Evolutionary conservation across 2,113 vertebrate genomes (phyloP), one percentile per base, ranked within the genome.

Genomic region (Peucedramus taeniatus): DNA sequence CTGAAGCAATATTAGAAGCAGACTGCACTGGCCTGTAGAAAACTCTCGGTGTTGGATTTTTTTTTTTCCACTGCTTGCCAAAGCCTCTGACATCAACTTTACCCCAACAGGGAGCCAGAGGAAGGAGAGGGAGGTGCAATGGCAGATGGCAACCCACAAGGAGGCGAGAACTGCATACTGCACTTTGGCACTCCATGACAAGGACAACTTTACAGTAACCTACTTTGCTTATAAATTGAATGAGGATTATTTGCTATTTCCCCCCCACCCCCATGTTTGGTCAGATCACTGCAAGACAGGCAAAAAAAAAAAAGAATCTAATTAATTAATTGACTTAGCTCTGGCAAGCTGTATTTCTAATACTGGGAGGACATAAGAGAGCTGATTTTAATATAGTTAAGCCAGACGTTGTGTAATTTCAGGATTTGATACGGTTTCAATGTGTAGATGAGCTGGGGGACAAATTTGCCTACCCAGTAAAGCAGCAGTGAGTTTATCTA

Each of bases 141-240:
- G 88, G 85, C 96, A 96, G 96, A 97, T 95, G 96, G 96, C 65
- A 86, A 78, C 93, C 76, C 96, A 89, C 77, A 83, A 63, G 96
- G 96, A 95, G 93, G 94, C 3, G 14, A 96, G 92, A 93, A 88
- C 65, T 60, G 53, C 85, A 80, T 64, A 9, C 92, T 89, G 93
- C 92, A 94, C 90, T 93, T 94, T 96, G 96, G 96, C 94, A 96
- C 69, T 75, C 24, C 0, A 12, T 87, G 86, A 83, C 83, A 81
- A 90, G 92, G 94, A 94, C 83, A 92, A 89, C 86, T 92, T 96
- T 75, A 84, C 79, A 72, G 83, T 90, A 96, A 92, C 92, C 95
- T 92, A 96, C 51, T 96, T 97, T 96, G 64, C 72, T 88, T 87
- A 90, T 64, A 94, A 90, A 93, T 56, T 71, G 83, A 71, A 81